These are phyloP conservation scores for Dorcus parallelipipedus DNA, from an alignment of 2,888 invertebrate genomes.

Conservation along the genomic window DNA sequence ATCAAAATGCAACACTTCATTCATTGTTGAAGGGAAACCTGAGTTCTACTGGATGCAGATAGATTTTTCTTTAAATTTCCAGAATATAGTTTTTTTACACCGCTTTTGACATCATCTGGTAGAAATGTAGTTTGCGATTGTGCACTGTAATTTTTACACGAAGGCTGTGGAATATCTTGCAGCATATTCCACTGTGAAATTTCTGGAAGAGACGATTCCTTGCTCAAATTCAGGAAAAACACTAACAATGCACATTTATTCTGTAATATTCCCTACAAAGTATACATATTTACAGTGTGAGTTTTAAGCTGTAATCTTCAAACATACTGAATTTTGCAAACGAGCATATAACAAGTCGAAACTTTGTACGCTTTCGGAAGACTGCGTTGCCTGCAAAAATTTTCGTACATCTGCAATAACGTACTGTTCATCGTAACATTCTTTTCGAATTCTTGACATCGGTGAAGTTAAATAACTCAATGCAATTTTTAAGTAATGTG, in stretches of 20 bases:
- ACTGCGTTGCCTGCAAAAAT: conserved; percentile 25
- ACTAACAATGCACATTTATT: conserved; percentile 37
- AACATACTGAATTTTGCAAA: conserved; percentile 39
- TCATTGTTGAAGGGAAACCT: conserved; percentile 13
- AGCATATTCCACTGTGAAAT: conserved; percentile 24
- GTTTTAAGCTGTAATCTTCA: background rate
- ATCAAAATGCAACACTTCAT: background rate
- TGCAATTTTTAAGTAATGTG: conserved; percentile 34
- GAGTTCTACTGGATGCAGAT: conserved; percentile 20
- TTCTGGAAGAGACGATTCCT: conserved; percentile 6
- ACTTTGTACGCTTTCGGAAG: conserved; percentile 35
- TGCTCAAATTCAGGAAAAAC: conserved; percentile 37
- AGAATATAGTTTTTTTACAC: conserved; percentile 24
- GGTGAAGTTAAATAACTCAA: conserved; percentile 33
- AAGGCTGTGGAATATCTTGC: conserved; percentile 33
- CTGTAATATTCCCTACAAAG: conserved; percentile 36
- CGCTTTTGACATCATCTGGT: conserved; percentile 34
- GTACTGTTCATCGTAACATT: conserved; percentile 35
- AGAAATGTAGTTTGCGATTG: conserved; percentile 30
- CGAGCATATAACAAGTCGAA: conserved; percentile 42
- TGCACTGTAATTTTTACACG: conserved; percentile 20
- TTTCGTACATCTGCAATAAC: conserved; percentile 26
- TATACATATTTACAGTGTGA: background rate
- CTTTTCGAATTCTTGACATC: conserved; percentile 31
- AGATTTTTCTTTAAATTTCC: conserved; percentile 10